phyloP scores from a whole-genome alignment of 2,113 vertebrate genomes.

The Suncus etruscus region DNA sequence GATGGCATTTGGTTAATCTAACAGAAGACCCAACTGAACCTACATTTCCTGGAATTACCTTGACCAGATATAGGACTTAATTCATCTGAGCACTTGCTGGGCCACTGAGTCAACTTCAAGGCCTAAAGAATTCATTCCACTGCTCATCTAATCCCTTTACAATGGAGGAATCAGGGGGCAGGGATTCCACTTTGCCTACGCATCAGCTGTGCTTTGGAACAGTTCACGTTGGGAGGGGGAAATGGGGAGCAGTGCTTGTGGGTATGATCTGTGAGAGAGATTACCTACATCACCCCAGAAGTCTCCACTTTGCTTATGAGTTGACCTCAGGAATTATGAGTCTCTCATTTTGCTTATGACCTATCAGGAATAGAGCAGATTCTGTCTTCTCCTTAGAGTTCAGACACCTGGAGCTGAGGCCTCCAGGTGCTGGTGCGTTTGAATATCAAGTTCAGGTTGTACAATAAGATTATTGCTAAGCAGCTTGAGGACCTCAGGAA shows the following conservation, averaged over 20 bases:
- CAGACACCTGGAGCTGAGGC: background rate
- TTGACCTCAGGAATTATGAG: background rate
- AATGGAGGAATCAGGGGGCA: background rate
- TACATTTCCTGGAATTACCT: no score
- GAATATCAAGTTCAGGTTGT: background rate
- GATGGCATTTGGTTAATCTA: no score
- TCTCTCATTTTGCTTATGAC: background rate
- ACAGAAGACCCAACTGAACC: no score
- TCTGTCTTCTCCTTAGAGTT: background rate
- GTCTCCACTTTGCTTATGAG: background rate
- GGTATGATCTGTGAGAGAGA: background rate
- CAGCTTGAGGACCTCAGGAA: no score
- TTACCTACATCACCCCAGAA: background rate
- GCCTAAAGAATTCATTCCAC: background rate
- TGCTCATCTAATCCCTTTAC: background rate
- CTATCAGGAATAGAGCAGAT: background rate
- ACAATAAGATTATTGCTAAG: no score
- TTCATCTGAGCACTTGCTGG: no score
- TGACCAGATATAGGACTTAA: no score
- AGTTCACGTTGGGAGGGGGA: background rate
- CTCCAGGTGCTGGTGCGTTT: fast-evolving
- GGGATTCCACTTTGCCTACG: no score
- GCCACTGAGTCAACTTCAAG: no score
- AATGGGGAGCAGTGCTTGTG: background rate
- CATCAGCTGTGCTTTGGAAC: background rate